Conservation (phyloP, 2,888 invertebrate genomes). For the Tachina fera region DNA sequence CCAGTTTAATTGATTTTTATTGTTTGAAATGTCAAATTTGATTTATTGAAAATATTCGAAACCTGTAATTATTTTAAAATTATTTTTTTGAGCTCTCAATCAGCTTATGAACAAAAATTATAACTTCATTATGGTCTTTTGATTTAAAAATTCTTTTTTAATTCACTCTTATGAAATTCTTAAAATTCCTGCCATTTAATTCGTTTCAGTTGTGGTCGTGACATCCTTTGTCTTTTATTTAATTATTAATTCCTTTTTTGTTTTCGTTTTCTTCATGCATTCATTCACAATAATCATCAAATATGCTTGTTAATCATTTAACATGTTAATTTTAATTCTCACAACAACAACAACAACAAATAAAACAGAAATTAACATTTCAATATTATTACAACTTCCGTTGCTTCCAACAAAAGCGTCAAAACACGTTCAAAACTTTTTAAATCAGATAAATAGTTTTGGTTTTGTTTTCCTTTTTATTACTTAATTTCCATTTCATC, state of each 20-base stretch:
- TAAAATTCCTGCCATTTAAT: background rate
- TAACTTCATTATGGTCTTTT: background rate
- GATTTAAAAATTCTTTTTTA: no score
- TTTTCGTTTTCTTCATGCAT: background rate
- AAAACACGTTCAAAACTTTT: slow-evolving; percentile 57
- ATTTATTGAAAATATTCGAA: no score
- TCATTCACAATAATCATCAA: slow-evolving; percentile 22
- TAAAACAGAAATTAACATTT: background rate
- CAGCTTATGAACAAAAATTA: no score
- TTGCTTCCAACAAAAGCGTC: slow-evolving; percentile 42
- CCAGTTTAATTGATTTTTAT: no score
- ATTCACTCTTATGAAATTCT: background rate
- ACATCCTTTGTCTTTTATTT: slow-evolving; percentile 44
- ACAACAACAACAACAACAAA: background rate
- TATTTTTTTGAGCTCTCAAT: no score
- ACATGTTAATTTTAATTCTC: slow-evolving; percentile 54
- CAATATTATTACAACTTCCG: slow-evolving; percentile 55
- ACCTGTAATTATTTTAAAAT: no score
- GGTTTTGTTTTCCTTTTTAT: background rate
- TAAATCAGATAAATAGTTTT: slow-evolving; percentile 15
- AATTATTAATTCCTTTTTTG: background rate
- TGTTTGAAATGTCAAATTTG: no score
- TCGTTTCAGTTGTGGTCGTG: slow-evolving; percentile 1
- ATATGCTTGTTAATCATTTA: background rate
- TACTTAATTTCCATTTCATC: slow-evolving; percentile 30